phyloP scores from a whole-genome alignment of 2,888 invertebrate genomes.

The Protula sp. region DNA sequence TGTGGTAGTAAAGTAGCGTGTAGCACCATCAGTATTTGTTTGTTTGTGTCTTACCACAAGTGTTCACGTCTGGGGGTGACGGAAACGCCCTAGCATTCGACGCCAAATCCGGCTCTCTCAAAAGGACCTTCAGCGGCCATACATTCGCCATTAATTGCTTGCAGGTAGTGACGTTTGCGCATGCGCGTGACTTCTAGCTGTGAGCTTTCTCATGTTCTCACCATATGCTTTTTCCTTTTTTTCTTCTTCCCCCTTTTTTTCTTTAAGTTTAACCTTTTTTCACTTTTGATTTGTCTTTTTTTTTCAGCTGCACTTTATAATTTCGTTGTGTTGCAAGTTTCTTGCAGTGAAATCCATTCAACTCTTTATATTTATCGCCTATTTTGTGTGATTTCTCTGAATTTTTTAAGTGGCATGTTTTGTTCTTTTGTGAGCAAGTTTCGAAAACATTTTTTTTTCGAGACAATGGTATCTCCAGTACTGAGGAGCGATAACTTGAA shows the following conservation, averaged over 20 bases:
- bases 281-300: not conserved
- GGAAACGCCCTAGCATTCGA: constrained; percentile 51
- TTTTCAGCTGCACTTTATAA: not conserved
- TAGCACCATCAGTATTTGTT: too few relatives aligned
- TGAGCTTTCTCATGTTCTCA: too few relatives aligned
- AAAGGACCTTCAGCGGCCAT: constrained; percentile 52
- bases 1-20: too few relatives aligned
- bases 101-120: constrained; percentile 53
- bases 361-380: too few relatives aligned
- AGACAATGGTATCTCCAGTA: too few relatives aligned
- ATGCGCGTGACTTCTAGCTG: not conserved
- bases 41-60: constrained; percentile 5
- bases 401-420: too few relatives aligned
- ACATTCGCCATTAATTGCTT: constrained; percentile 50
- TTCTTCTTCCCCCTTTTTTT: not conserved
- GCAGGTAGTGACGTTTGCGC: constrained; percentile 35
- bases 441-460: too few relatives aligned
- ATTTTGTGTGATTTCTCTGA: too few relatives aligned
- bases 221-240: not conserved
- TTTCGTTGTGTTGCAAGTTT: too few relatives aligned
- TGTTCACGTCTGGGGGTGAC: constrained; percentile 55
- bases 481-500: too few relatives aligned
- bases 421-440: too few relatives aligned
- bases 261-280: not conserved
- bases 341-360: too few relatives aligned